Percentiles rank a stretch among this genome's conserved stretches.
These are phyloP conservation scores for Lepas anatifera DNA, from an alignment of 2,888 invertebrate genomes.

Conservation along the genomic window DNA sequence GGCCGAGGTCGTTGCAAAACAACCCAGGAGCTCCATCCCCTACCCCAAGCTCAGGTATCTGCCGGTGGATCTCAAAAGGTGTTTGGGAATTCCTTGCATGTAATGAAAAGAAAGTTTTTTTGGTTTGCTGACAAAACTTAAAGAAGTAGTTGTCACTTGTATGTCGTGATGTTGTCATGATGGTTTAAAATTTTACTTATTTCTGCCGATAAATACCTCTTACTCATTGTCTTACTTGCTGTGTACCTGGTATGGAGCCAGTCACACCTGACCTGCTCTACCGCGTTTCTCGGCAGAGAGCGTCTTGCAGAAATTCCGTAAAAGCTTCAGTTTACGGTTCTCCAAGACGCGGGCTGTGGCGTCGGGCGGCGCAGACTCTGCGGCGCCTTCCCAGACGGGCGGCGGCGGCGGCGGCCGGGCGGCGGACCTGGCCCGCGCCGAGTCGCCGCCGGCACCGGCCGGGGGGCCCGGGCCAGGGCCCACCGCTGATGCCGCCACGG, in stretches of 20 bases:
- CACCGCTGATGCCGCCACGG: neutral
- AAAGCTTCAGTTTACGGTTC: constrained; percentile 51
- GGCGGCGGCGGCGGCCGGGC: constrained; percentile 27
- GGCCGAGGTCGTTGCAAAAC: neutral
- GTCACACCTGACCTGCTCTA: too few relatives aligned
- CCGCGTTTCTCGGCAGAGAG: constrained; percentile 41
- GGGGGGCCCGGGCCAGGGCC: neutral
- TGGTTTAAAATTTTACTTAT: too few relatives aligned
- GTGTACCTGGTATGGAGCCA: too few relatives aligned
- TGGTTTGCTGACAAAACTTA: too few relatives aligned
- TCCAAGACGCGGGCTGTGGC: constrained; percentile 41
- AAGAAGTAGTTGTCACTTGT: too few relatives aligned
- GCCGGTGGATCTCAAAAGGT: too few relatives aligned
- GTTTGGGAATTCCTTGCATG: too few relatives aligned
- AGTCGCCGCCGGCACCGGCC: constrained; percentile 29
- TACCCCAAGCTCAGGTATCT: constrained; percentile 11
- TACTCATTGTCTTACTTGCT: too few relatives aligned
- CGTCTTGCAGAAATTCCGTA: constrained; percentile 55
- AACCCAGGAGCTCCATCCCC: constrained; percentile 3
- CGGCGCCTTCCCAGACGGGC: constrained; percentile 28
- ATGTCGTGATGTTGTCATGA: too few relatives aligned
- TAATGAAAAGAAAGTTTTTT: too few relatives aligned
- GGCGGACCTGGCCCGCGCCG: too few relatives aligned
- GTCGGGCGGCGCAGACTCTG: constrained; percentile 36
- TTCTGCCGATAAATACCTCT: too few relatives aligned